These are phyloP conservation scores for Stercorarius parasiticus DNA, from an alignment of 2,113 vertebrate species.

Conservation along the genomic window DNA sequence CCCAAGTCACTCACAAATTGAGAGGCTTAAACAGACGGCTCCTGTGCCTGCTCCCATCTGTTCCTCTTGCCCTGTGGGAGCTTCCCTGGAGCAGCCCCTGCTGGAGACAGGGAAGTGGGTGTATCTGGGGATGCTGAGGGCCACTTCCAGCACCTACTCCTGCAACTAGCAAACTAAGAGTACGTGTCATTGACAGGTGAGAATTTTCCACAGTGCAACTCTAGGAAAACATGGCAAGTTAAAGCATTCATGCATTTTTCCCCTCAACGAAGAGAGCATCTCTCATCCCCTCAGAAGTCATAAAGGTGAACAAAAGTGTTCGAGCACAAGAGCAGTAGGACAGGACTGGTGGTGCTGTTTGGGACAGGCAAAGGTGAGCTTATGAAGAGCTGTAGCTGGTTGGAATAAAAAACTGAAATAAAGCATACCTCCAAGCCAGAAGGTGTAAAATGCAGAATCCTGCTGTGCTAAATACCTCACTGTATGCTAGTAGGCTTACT, in stretches of 20 bases:
- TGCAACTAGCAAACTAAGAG: background rate
- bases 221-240: background rate
- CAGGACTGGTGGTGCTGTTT: background rate
- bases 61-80: background rate
- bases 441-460: background rate
- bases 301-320: background rate
- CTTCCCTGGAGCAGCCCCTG: background rate
- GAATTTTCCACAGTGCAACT: background rate
- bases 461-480: background rate
- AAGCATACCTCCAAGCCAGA: background rate
- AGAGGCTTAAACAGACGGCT: background rate
- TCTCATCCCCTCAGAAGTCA: fast-evolving
- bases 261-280: background rate
- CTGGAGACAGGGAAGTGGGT: background rate
- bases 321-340: background rate
- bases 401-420: background rate
- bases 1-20: background rate
- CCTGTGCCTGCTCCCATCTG: background rate
- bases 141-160: background rate
- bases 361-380: background rate
- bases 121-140: too few relatives aligned
- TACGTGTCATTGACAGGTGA: fast-evolving
- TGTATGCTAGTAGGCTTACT: background rate
- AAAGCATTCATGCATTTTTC: background rate
- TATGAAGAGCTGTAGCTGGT: background rate